A percentile compares a stretch with the other conserved stretches of the same genome.
phyloP scores from a whole-genome alignment of 2,888 invertebrate species.

The Dynastes hyllus region DNA sequence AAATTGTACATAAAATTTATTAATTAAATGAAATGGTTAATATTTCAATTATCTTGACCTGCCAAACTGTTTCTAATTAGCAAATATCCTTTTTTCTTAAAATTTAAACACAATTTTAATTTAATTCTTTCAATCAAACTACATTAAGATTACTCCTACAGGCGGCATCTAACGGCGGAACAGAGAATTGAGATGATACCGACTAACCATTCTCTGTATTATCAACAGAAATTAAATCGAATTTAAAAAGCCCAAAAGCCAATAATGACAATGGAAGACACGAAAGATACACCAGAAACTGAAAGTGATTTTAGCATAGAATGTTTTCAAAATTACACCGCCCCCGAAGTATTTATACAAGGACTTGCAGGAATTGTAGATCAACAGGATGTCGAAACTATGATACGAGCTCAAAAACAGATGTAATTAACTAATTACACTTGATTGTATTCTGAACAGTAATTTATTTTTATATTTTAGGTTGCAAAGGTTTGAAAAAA shows the following conservation, averaged over 20 bases:
- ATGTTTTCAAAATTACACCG: constrained; percentile 92
- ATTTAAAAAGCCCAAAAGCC: constrained; percentile 21
- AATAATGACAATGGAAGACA: constrained; percentile 64
- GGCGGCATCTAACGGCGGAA: background rate
- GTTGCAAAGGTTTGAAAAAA: constrained; percentile 97
- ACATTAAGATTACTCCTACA: background rate
- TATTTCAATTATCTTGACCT: too few relatives aligned
- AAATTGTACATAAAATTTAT: too few relatives aligned
- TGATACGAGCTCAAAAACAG: constrained; percentile 93
- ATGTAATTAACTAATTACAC: constrained; percentile 76
- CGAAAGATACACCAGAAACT: constrained; percentile 77
- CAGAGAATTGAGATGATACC: background rate
- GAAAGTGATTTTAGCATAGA: constrained; percentile 85
- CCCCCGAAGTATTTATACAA: constrained; percentile 94
- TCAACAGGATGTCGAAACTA: constrained; percentile 91
- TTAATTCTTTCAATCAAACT: background rate
- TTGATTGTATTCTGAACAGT: background rate
- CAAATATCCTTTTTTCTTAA: too few relatives aligned
- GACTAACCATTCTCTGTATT: background rate
- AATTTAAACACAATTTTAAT: too few relatives aligned
- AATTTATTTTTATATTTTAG: constrained; percentile 70
- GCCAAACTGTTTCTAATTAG: too few relatives aligned
- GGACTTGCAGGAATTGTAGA: constrained; percentile 93
- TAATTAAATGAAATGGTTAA: too few relatives aligned
- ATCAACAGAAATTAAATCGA: constrained; percentile 21